Evolutionary conservation across 2,888 invertebrate genomes (phyloP).

Genomic region (Artemia sp.): DNA sequence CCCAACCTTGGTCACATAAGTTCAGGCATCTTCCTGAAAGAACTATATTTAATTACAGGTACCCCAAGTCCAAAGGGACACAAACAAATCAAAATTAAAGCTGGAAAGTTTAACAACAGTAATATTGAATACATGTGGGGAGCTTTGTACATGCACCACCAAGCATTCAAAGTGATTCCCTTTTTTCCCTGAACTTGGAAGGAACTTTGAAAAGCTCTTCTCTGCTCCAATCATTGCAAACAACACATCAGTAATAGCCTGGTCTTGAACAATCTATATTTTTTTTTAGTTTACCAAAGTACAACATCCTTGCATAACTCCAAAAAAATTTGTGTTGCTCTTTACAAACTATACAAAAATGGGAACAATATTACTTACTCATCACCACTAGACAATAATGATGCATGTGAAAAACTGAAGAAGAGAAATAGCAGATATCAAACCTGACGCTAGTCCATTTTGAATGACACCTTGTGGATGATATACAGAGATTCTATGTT

Average conservation of each 20-base stretch:
- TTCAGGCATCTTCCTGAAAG: constrained; percentile 8
- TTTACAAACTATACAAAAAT: not conserved
- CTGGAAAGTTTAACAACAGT: constrained; percentile 6
- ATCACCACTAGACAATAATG: too few species aligned
- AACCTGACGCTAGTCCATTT: too few species aligned
- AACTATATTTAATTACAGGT: constrained; percentile 9
- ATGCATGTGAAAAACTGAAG: too few species aligned
- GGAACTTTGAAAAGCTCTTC: not conserved
- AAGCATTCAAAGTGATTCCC: not conserved
- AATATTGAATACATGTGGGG: constrained; percentile 6
- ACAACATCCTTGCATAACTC: constrained; percentile 3
- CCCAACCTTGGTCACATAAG: not conserved
- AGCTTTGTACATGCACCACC: constrained; percentile 4
- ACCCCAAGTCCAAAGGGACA: constrained; percentile 13
- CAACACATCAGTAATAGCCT: not conserved
- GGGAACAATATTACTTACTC: too few species aligned
- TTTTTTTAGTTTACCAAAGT: constrained; percentile 10
- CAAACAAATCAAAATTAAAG: constrained; percentile 11
- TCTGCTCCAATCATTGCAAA: too few species aligned
- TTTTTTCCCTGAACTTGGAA: not conserved
- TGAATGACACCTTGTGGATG: too few species aligned
- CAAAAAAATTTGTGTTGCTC: not conserved
- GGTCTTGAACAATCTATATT: constrained; percentile 6
- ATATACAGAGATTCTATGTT: too few species aligned
- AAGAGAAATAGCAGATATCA: too few species aligned